phyloP scores from a whole-genome alignment of 2,797 vertebrate genomes.

The Chaunax sp. region DNA sequence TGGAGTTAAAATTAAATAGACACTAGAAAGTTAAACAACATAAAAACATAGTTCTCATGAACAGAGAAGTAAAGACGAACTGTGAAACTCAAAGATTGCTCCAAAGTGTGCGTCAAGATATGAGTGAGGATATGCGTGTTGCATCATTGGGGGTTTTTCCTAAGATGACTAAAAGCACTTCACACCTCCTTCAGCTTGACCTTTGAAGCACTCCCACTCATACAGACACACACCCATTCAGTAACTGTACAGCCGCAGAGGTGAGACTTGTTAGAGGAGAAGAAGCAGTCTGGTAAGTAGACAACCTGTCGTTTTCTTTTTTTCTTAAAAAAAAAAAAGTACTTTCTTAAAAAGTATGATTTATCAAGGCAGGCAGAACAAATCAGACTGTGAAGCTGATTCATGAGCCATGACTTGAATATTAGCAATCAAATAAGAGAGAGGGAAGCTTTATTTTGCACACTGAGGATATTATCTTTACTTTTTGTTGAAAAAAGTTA shows the following conservation, averaged over 20 bases:
- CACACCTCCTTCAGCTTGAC: neutral
- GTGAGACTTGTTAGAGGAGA: neutral
- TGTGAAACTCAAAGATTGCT: conserved; percentile 5
- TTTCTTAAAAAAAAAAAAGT: neutral
- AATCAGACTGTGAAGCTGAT: neutral
- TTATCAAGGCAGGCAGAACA: neutral
- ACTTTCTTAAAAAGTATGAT: too few species aligned
- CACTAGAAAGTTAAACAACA: too few species aligned
- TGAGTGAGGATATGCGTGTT: neutral
- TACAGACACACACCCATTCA: neutral
- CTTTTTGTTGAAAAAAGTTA: neutral
- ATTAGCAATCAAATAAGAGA: neutral
- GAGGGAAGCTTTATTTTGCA: neutral
- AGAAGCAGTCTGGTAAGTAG: conserved; percentile 24
- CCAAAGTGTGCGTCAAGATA: neutral
- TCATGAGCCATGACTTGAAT: neutral
- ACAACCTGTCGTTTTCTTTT: neutral
- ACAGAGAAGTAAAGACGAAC: neutral
- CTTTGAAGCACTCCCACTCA: neutral
- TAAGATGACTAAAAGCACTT: neutral
- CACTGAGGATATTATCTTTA: neutral
- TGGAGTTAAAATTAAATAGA: too few species aligned
- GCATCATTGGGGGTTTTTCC: neutral
- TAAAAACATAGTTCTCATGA: neutral
- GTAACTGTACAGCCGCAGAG: neutral